These are phyloP conservation scores for Pseudomugil tenellus DNA, from an alignment of 2,797 vertebrate genomes.

Conservation along the genomic window DNA sequence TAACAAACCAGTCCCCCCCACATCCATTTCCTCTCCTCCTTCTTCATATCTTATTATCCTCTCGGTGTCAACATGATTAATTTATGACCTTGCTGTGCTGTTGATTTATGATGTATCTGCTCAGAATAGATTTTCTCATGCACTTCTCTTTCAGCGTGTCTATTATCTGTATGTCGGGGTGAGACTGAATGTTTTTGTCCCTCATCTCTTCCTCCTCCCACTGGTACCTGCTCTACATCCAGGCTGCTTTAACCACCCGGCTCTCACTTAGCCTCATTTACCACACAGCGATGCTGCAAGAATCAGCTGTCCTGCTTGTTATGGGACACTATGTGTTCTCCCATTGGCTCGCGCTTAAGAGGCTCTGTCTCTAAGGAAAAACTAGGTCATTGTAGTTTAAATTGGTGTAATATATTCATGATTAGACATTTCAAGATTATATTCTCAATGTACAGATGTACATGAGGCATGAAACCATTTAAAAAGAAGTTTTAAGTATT, in stretches of 20 bases:
- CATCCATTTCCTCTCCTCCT: neutral
- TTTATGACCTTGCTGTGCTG: neutral
- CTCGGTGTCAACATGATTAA: neutral
- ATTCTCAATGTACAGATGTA: neutral
- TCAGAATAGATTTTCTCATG: neutral
- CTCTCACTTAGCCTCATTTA: slow-evolving; percentile 23
- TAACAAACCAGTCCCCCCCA: neutral
- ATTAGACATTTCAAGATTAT: neutral
- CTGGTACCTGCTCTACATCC: slow-evolving; percentile 20
- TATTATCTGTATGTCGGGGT: neutral
- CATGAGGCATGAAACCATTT: neutral
- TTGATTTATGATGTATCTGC: neutral
- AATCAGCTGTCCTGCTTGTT: slow-evolving; percentile 19
- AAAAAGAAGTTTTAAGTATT: slow-evolving; percentile 13
- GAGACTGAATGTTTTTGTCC: neutral
- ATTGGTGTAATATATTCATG: neutral
- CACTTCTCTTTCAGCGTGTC: neutral
- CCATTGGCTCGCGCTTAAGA: slow-evolving; percentile 5
- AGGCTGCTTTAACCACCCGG: slow-evolving; percentile 20
- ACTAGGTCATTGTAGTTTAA: neutral
- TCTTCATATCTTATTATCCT: neutral
- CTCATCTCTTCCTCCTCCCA: neutral
- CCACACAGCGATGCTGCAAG: slow-evolving; percentile 2
- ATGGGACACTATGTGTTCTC: slow-evolving; percentile 8
- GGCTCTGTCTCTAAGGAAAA: neutral